Conservation (phyloP, 1,140 invertebrate genomes). For the Apocrypta bakeri region DNA sequence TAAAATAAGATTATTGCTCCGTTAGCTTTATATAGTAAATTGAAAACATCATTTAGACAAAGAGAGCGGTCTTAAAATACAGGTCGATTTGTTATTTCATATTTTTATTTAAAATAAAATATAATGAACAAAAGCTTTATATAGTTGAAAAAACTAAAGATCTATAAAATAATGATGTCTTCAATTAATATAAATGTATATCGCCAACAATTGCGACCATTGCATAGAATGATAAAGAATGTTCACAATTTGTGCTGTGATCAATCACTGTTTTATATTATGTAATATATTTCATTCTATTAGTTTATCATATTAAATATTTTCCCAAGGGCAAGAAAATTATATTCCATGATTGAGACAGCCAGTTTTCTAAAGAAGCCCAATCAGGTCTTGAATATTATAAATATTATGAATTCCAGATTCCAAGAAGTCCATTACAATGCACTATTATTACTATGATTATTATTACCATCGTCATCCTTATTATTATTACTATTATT, state of each 20-base stretch:
- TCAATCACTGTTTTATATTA: background rate
- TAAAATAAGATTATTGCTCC: background rate
- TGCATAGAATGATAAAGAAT: background rate
- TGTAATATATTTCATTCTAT: background rate
- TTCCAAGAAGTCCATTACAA: constrained; percentile 64
- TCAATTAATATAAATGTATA: background rate
- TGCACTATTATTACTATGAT: constrained; percentile 59
- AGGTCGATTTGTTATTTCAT: background rate
- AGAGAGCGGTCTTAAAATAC: background rate
- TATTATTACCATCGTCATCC: constrained; percentile 53
- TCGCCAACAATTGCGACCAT: background rate
- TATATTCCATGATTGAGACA: constrained; percentile 64
- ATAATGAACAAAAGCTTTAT: background rate
- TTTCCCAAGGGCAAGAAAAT: constrained; percentile 41
- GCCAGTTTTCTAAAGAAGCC: constrained; percentile 57
- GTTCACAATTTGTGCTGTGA: background rate
- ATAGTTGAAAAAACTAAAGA: background rate
- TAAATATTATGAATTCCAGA: constrained; percentile 70
- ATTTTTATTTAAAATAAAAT: background rate
- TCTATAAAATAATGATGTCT: background rate
- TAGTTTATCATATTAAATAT: background rate
- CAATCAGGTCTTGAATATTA: constrained; percentile 61
- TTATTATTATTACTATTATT: constrained; percentile 53
- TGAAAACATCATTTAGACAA: background rate
- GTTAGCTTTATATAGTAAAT: background rate